These are phyloP conservation scores for Sparidentex hasta DNA, from an alignment of 2,797 vertebrate genomes.

Conservation along the genomic window DNA sequence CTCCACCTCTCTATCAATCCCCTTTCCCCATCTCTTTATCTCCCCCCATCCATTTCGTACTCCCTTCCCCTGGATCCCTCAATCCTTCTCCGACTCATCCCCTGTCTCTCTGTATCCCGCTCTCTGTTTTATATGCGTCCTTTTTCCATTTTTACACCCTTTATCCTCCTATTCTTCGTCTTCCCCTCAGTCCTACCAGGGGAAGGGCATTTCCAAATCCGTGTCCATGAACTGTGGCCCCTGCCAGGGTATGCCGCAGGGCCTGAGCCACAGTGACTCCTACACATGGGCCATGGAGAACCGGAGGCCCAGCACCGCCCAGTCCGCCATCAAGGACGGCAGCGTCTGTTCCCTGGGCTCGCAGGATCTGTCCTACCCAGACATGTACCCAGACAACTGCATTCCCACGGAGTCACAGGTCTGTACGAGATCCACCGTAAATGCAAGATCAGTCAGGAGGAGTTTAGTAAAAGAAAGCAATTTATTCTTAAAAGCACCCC, in stretches of 20 bases:
- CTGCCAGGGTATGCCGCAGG: conserved; percentile 43
- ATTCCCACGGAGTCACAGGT: conserved; percentile 74
- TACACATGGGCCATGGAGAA: conserved; percentile 90
- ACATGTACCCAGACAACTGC: conserved; percentile 81
- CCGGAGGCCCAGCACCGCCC: conserved; percentile 71
- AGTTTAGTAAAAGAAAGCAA: conserved; percentile 4
- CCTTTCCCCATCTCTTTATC: conserved; percentile 47
- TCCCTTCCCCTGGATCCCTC: conserved; percentile 31
- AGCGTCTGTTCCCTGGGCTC: conserved; percentile 72
- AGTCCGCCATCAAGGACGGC: conserved; percentile 50
- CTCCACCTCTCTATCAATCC: conserved; percentile 48
- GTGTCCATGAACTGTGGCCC: conserved; percentile 77
- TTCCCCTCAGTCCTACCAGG: conserved; percentile 75
- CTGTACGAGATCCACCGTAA: conserved; percentile 27
- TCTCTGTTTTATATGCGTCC: conserved; percentile 34
- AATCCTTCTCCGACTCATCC: conserved; percentile 36
- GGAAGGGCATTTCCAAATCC: conserved; percentile 77
- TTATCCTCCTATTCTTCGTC: neutral
- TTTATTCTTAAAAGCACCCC: conserved; percentile 32
- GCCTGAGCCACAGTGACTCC: conserved; percentile 86
- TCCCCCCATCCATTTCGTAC: conserved; percentile 48
- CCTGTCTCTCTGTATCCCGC: conserved; percentile 16
- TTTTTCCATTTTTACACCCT: conserved; percentile 20
- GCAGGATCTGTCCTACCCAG: conserved; percentile 75
- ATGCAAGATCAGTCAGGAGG: conserved; percentile 1